phyloP scores from a whole-genome alignment of 2,113 vertebrate genomes.

The Megaptera novaeangliae region DNA sequence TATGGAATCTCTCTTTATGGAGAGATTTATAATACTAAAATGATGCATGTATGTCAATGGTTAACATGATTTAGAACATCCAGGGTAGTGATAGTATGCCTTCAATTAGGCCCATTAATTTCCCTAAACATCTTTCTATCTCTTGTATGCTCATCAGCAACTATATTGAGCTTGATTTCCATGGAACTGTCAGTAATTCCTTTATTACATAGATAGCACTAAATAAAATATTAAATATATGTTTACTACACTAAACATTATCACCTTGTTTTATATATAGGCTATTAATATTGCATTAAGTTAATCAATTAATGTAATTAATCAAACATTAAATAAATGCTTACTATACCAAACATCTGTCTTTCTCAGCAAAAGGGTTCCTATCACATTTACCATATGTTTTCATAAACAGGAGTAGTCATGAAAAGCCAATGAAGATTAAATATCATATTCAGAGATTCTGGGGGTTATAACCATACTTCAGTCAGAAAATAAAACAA shows the following conservation, averaged over 20 bases:
- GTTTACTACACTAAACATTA: not conserved
- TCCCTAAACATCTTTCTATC: not conserved
- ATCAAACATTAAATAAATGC: not conserved
- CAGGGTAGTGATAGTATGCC: not conserved
- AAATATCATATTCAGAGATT: not conserved
- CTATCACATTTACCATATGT: not conserved
- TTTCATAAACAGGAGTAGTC: not conserved
- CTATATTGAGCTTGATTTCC: not conserved
- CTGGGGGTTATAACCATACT: not conserved
- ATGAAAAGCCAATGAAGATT: not conserved
- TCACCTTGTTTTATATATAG: not conserved
- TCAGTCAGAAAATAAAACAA: not conserved
- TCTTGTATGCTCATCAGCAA: not conserved
- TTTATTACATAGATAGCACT: not conserved
- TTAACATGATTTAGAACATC: not conserved
- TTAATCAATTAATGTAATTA: not conserved
- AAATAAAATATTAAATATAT: not conserved
- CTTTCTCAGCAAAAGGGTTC: not conserved
- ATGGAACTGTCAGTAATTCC: not conserved
- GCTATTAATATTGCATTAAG: not conserved
- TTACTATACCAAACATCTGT: not conserved
- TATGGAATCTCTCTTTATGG: not conserved
- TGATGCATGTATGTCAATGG: not conserved
- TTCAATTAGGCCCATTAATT: not conserved
- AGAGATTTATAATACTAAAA: not conserved